Evolutionary conservation across 35 echinoderm and acorn worm species (phyloP).

Genomic region (Strongylocentrotus purpuratus): DNA sequence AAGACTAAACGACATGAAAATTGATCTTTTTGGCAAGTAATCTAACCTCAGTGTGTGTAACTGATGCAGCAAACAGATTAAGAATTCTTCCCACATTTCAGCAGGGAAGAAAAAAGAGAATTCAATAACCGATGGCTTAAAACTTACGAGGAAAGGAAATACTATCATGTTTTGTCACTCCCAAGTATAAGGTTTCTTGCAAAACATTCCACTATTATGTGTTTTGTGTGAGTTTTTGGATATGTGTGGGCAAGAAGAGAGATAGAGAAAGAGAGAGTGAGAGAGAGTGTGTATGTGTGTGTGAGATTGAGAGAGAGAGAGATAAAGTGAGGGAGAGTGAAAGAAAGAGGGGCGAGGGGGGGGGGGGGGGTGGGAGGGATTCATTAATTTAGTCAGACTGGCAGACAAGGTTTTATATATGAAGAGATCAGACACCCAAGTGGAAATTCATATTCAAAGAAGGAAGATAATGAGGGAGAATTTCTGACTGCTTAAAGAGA

Average conservation of each 20-base stretch:
- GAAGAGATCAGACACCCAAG: too few species aligned
- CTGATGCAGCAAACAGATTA: constrained; percentile 1
- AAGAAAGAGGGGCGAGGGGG: too few species aligned
- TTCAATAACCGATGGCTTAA: neutral
- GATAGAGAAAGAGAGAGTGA: neutral
- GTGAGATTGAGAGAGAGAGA: too few species aligned
- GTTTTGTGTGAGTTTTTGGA: neutral
- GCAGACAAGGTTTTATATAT: too few species aligned
- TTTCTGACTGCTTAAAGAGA: too few species aligned
- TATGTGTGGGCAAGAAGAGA: neutral
- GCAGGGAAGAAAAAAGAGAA: neutral
- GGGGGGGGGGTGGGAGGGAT: too few species aligned
- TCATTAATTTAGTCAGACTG: too few species aligned
- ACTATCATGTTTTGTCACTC: neutral
- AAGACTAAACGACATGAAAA: neutral
- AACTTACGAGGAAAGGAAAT: neutral
- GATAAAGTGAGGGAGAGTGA: too few species aligned
- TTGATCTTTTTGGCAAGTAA: neutral
- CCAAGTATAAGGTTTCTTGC: neutral
- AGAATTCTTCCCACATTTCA: neutral
- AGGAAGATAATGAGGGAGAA: too few species aligned
- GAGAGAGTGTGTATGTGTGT: too few species aligned
- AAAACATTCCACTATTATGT: neutral
- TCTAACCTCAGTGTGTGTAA: neutral
- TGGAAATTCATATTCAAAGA: too few species aligned